Conservation (phyloP, 2,113 vertebrate species). For the Pelusios castaneus region DNA sequence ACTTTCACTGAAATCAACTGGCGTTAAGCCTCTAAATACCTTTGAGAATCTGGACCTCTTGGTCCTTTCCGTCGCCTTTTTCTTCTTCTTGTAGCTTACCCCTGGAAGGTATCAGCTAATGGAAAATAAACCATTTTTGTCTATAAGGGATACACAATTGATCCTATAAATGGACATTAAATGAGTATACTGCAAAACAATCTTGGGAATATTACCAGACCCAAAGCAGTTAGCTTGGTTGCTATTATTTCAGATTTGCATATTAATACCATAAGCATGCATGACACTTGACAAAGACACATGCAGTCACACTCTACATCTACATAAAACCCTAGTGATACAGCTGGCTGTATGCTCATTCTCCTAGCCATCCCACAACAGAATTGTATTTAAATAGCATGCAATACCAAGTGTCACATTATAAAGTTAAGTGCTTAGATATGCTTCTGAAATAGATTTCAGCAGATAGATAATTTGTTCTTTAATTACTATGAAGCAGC, state of each 20-base stretch:
- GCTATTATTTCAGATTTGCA: background rate
- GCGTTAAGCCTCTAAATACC: background rate
- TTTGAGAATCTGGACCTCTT: background rate
- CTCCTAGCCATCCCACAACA: background rate
- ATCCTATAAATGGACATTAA: conserved; percentile 54
- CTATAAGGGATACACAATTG: conserved; percentile 58
- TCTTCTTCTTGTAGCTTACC: background rate
- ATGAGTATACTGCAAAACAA: conserved; percentile 54
- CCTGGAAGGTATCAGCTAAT: background rate
- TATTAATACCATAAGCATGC: background rate
- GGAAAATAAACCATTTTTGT: background rate
- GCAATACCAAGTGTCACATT: background rate
- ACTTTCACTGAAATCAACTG: background rate
- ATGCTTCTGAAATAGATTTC: background rate
- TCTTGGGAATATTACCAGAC: background rate
- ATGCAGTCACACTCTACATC: background rate
- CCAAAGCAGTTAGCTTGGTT: background rate
- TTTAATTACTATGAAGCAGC: background rate
- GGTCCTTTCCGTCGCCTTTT: background rate
- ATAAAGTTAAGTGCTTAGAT: background rate
- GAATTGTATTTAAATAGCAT: background rate
- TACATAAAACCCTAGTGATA: background rate
- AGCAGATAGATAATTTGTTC: accelerated
- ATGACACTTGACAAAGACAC: background rate
- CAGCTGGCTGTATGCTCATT: background rate